Evolutionary conservation across 2,888 invertebrate species (phyloP).

Genomic region (Epirrhoe tristata): DNA sequence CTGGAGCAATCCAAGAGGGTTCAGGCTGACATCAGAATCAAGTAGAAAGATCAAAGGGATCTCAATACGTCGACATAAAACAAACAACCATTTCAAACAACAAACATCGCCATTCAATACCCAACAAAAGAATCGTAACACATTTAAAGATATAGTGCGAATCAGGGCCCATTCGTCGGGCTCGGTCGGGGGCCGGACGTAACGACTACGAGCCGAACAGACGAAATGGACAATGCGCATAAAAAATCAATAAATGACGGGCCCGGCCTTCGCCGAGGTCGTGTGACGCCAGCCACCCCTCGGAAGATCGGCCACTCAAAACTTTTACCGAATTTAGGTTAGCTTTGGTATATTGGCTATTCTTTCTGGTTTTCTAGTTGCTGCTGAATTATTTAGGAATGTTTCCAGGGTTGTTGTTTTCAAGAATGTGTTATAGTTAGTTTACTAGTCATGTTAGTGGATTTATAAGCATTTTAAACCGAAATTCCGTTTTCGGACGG

Average conservation of each 20-base stretch:
- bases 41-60: background rate
- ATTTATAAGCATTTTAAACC: no score
- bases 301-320: conserved; percentile 28
- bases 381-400: conserved; percentile 9
- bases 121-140: conserved; percentile 26
- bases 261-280: conserved; percentile 81
- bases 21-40: background rate
- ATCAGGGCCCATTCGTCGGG: conserved; percentile 40
- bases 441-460: no score
- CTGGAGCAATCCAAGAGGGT: background rate
- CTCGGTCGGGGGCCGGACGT: conserved; percentile 48
- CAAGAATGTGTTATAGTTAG: background rate
- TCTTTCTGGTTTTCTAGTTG: background rate
- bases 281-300: conserved; percentile 38
- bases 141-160: conserved; percentile 37
- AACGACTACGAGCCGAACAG: conserved; percentile 47
- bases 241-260: conserved; percentile 84
- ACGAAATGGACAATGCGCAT: conserved; percentile 82
- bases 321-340: conserved; percentile 31
- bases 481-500: no score
- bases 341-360: conserved; percentile 9
- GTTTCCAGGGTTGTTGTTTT: conserved; percentile 13
- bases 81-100: conserved; percentile 11
- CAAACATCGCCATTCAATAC: conserved; percentile 16
- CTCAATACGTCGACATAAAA: background rate